Evolutionary conservation across 2,888 invertebrate species (phyloP), one percentile per base, ranked within the genome.

Genomic region (Drosophila siamana): DNA sequence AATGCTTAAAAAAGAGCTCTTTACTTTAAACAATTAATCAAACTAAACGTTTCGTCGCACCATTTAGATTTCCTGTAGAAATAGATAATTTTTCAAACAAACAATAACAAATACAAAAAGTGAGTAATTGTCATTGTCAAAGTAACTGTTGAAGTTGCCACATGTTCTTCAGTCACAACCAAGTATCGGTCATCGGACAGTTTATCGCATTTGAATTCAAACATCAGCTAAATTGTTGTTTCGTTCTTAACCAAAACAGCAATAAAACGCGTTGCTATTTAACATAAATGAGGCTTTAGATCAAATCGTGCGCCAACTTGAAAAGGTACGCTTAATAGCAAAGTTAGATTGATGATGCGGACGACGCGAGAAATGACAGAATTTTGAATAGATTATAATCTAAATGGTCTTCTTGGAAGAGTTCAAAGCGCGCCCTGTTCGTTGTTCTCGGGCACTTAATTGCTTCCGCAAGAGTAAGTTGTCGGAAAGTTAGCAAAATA

Each of bases 401-500:
- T 38, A 15, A 38, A 38, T 38, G 36, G 36, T 15, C 15, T 38
- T 38, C 36, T 38, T 38, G 15, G 36, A 38, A 38, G 36, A 15
- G 15, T 38, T 38, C 36, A 15, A 38, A 38, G 36, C 36, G 15
- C 15, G 3, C 13, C 5, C 11, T n/a, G 33, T 13, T 36, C n/a
- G 33, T 36, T 36, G 5, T 28, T 1, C n/a, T 36, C n/a, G 9
- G 28, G 8, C n/a, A 33, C 36, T 38, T 38, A 38, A 38, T 38
- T 38, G 36, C 36, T 38, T 38, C 36, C 36, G 13, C 13, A 7
- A 13, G 7, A 38, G 13, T 13, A 38, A 38, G 13, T 15, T 38
- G 13, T 38, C 36, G 41, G 36, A 79, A 62, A 56, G 11, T 62
- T 33, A 51, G 80, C 44, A 67, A 33, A 33, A 68, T 65, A 65